Evolutionary conservation across 92 coral and sea anemone species (phyloP), one percentile per base, ranked within the genome.

Genomic region (Paragorgia papillata): DNA sequence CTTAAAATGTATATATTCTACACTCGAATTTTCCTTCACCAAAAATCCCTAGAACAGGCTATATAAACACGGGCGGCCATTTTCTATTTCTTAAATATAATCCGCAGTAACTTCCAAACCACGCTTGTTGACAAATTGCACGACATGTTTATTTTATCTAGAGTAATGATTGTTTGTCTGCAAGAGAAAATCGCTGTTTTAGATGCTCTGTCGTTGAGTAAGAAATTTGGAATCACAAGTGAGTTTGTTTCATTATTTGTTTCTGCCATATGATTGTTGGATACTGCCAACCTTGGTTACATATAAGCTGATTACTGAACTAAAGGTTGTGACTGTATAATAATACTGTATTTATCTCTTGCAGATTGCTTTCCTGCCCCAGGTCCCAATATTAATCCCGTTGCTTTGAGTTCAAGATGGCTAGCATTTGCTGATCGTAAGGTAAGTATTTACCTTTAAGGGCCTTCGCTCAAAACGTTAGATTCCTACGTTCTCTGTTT

Each of bases 151-250:
- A 12, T 39, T 69, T 69, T 29, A 43, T 46, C 22, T 22, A 93
- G 97, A 48, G 69, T 93, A 79, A 89, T 93, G 89, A 89, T 93
- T 26, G 97, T 93, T 18, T 96, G 94, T 21, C 86, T 93, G 31
- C 97, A 93, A 66, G 97, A 93, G 82, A 93, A 91, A 87, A 89
- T 93, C 61, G 97, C 97, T 63, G 97, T 91, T 9, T 91, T 93
- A 88, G 97, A 93, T 83, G 94, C 97, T 9, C 64, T 81, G n/a
- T 76, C 94, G 6, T 88, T 93, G 80, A 86, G 85, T 27, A 93
- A 80, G 71, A 77, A 87, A 41, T 93, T 93, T 77, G 91, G 97
- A 33, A 84, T 93, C 5, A 90, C 90, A 71, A 93, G 97, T 93
- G 57, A 84, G 97, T 91, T 33, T 35, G 21, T 19, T 12, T 6